Evolutionary conservation across 2,797 vertebrate species (phyloP), one percentile per base, ranked within the genome.

Genomic region (Bovichtus variegatus): DNA sequence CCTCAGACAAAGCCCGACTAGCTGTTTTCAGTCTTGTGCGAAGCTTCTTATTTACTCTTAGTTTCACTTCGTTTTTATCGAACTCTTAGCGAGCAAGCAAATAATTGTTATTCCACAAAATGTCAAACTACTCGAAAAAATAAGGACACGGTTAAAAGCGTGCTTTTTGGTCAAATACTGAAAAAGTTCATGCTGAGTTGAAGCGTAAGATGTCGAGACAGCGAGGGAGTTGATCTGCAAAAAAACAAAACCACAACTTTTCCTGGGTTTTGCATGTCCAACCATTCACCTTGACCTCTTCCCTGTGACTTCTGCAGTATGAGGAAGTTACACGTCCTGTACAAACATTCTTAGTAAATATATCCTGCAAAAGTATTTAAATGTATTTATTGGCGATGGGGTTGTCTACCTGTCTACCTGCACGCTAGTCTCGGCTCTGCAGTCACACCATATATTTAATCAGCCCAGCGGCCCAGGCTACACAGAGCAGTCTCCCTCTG

Each of bases 381-480:
- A 80, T 60, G 21, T 68, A 59, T 81, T 74, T 57, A 44, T 7
- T 50, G 27, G 23, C 63, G 58, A 80, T 46, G 65, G 15, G 29
- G 34, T 58, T 49, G n/a, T 6, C 49, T 36, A 50, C 47, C 78
- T 70, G 67, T 79, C 70, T 79, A 40, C 34, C 63, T 60, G 70
- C 55, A 62, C 55, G 65, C 51, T n/a, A 60, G 71, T 62, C 66
- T 74, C 54, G 54, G 18, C 60, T 55, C 46, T 81, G 68, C 84
- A 82, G 87, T 87, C 76, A 85, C 85, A 82, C 80, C 78, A 70
- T 81, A 87, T 82, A 85, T 88, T 87, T 87, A 87, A 92, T 91
- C 87, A 91, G 77, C 60, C 71, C 59, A 50, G 81, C 59, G 76
- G 87, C 59, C 68, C 59, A 53, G 57, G 71, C 69, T 73, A 46